These are phyloP conservation scores for Mimachlamys varia DNA, from an alignment of 2,888 invertebrate genomes.

Conservation along the genomic window DNA sequence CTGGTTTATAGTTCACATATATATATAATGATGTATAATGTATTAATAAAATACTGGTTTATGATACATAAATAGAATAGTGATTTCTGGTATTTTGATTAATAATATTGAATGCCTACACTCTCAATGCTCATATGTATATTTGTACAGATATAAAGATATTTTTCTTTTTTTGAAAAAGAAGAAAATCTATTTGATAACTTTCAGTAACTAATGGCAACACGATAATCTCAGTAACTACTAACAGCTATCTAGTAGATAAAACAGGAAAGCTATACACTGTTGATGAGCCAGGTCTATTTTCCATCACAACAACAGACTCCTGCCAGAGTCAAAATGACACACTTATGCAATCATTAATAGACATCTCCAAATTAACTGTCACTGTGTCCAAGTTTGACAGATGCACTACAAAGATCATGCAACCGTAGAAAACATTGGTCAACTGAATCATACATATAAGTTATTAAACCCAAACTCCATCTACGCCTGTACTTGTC, in stretches of 20 bases:
- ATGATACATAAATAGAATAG: too few species aligned
- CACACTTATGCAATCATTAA: background rate
- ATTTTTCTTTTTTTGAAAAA: too few species aligned
- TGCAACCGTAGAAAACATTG: background rate
- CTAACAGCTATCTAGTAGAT: background rate
- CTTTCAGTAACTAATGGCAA: constrained; percentile 16
- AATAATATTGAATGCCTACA: too few species aligned
- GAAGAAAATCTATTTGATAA: background rate
- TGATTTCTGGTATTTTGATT: too few species aligned
- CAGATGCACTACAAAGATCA: background rate
- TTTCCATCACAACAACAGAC: background rate
- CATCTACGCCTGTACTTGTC: background rate
- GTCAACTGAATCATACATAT: background rate
- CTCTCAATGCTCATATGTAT: too few species aligned
- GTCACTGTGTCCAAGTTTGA: background rate
- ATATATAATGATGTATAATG: too few species aligned
- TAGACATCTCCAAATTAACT: background rate
- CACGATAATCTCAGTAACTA: background rate
- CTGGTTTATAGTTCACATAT: too few species aligned
- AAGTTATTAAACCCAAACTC: background rate
- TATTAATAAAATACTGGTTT: too few species aligned
- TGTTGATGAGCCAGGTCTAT: background rate
- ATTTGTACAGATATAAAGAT: too few species aligned
- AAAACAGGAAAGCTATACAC: background rate
- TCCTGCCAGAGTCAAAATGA: background rate